phyloP scores from a whole-genome alignment of 2,888 invertebrate genomes.

The Rapana venosa region DNA sequence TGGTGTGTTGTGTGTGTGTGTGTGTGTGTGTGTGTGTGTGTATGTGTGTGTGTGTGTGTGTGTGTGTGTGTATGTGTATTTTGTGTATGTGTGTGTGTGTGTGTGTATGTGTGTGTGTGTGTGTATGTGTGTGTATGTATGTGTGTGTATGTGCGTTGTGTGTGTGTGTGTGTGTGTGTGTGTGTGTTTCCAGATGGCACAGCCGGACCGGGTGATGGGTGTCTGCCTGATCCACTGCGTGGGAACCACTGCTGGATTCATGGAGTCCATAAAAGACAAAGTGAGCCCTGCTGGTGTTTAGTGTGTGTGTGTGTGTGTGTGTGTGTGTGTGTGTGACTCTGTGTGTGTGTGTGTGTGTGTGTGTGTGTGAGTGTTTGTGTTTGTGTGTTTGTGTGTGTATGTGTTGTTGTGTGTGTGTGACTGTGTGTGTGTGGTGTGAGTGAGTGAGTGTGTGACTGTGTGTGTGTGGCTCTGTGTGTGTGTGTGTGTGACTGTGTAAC shows the following conservation, averaged over 20 bases:
- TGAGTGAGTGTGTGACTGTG: slow-evolving; percentile 4
- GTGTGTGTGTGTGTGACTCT: background rate
- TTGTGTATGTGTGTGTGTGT: no score
- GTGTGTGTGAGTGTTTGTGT: slow-evolving; percentile 4
- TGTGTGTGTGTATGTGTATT: no score
- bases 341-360: background rate
- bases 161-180: no score
- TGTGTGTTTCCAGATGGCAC: slow-evolving; percentile 81
- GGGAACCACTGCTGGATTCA: slow-evolving; percentile 89
- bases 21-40: no score
- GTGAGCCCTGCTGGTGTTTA: slow-evolving; percentile 63
- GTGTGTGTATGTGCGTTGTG: no score
- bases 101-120: no score
- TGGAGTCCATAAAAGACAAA: slow-evolving; percentile 91
- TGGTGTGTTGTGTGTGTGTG: no score
- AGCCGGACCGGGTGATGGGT: slow-evolving; percentile 88
- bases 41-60: no score
- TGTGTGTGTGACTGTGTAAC: background rate
- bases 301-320: background rate
- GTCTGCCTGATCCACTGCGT: slow-evolving; percentile 92
- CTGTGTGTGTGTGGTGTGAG: background rate
- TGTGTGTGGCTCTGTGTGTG: background rate
- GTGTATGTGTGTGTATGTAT: no score
- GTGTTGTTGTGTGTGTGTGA: background rate
- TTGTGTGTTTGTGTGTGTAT: slow-evolving; percentile 14